A percentile compares a stretch with the other conserved stretches of the same genome.
phyloP scores from a whole-genome alignment of 2,888 invertebrate species.

The Apamea crenata region DNA sequence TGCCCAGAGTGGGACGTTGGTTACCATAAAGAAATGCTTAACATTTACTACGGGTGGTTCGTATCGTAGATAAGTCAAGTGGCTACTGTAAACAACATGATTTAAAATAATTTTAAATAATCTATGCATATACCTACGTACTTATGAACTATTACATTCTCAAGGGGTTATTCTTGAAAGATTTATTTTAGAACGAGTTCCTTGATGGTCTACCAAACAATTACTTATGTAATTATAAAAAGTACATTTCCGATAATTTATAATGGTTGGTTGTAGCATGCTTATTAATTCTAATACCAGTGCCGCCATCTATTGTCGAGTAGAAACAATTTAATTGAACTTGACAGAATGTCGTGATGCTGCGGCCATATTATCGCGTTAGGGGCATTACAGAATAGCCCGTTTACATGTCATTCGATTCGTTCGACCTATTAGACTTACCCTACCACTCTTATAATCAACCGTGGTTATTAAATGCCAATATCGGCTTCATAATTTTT shows the following conservation, averaged over 20 bases:
- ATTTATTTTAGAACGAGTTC: background rate
- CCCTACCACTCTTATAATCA: background rate
- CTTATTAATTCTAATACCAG: background rate
- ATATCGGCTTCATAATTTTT: background rate
- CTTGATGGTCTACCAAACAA: background rate
- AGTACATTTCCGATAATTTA: too few species aligned
- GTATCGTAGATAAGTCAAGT: slow-evolving; percentile 11
- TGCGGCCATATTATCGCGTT: background rate
- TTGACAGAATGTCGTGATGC: too few species aligned
- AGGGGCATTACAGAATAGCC: background rate
- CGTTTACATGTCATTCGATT: background rate
- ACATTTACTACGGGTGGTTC: slow-evolving; percentile 3
- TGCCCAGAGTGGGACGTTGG: background rate
- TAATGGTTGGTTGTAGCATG: background rate
- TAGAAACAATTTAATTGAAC: slow-evolving; percentile 36
- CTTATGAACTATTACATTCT: background rate
- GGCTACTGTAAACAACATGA: slow-evolving; percentile 19
- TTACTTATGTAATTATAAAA: background rate
- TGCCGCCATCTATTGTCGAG: slow-evolving; percentile 68
- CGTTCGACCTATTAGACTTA: background rate
- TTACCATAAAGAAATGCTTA: slow-evolving; percentile 15
- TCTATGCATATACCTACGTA: background rate
- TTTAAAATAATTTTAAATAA: slow-evolving; percentile 6
- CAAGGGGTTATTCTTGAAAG: background rate
- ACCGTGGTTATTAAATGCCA: background rate